Base-by-base conservation (phyloP, 2,113 vertebrate genomes). In the Eonycteris spelaea region DNA sequence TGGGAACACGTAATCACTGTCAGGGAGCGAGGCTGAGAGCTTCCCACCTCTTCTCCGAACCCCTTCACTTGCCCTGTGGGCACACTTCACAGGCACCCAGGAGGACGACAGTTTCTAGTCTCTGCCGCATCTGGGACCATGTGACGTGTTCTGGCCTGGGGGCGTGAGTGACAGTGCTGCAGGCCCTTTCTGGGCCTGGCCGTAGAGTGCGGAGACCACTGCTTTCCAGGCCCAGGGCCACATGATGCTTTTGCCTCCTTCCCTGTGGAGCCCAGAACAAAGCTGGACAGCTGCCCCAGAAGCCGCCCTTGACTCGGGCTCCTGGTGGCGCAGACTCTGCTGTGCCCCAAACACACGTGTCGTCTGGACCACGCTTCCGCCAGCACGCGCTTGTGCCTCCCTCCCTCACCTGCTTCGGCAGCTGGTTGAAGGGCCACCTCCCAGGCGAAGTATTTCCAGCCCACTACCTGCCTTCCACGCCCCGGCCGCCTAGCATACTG, bases 301-400 rank as follows among this genome's bases (percentile, higher is more conserved):
- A 55, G 21, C 53, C 19, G 19, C 53, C 53, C 53, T 7, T 7
- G 53, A 55, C 53, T 55, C 19, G 7, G 19, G 19, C 53, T 21
- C 53, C 53, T 55, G 16, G 53, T 55, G 19, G 53, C 53, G 5
- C 53, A 21, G 53, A 21, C 53, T 55, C 19, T 55, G 53, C 53
- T 1, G 1, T 45, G 8, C 40, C 75, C 40, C 24, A 22, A 28
- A 21, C n/a, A 33, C 19, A 19, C 5, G 19, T 6, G 33, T 3
- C 18, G 40, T 61, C 78, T 38, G 53, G 40, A 73, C 67, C 55
- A 51, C 67, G 11, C 40, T 63, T n/a, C 55, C n/a, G 13, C 43
- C 18, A 51, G 22, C 26, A 80, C 15, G 0, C 16, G 2, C 22
- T 4, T 22, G 40, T 0, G 0, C 16, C 4, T 77, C 30, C 7